Evolutionary conservation across 2,888 invertebrate genomes (phyloP), one percentile per base, ranked within the genome.

Genomic region (Synergus umbraculus): DNA sequence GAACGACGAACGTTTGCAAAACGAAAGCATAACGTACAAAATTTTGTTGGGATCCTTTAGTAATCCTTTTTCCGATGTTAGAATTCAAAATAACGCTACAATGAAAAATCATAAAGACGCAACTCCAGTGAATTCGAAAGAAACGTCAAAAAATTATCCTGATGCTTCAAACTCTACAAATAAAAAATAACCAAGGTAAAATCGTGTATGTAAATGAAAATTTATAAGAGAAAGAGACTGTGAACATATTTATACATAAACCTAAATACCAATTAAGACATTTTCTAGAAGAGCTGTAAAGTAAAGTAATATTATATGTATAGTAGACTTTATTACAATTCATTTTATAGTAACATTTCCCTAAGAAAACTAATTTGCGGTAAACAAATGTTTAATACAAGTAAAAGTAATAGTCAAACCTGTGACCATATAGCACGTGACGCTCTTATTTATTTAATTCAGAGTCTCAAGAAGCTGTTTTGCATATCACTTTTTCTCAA

Each of bases 401-500:
- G 54, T 73, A 29, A 54, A 73, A 58, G 54, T 73, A 29, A 54
- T 54, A 54, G 29, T 73, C 49, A 69, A 29, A 15, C 49, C 37
- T 37, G 29, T 54, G 73, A 41, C 54, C 46, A 15, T 44, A 66
- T 10, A 15, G n/a, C 10, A 37, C 29, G 49, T 73, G 37, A 41
- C 54, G 15, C 54, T 54, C 4, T 66, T 66, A 37, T 73, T 49
- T n/a, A 73, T 73, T 73, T 37, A 54, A 41, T 73, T 54, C 37
- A 37, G n/a, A 49, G 4, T 73, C 73, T 54, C 37, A 54, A 73
- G 73, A 54, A 73, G 73, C 29, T 54, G 54, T 37, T 54, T 41
- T 54, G 73, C 76, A 63, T 4, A 54, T 10, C 15, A n/a, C n/a
- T 18, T 78, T 78, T 49, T 86, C 83, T 92, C 90, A 92, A 82